Evolutionary conservation across 2,113 vertebrate species (phyloP).

Genomic region (Heterochromis multidens): DNA sequence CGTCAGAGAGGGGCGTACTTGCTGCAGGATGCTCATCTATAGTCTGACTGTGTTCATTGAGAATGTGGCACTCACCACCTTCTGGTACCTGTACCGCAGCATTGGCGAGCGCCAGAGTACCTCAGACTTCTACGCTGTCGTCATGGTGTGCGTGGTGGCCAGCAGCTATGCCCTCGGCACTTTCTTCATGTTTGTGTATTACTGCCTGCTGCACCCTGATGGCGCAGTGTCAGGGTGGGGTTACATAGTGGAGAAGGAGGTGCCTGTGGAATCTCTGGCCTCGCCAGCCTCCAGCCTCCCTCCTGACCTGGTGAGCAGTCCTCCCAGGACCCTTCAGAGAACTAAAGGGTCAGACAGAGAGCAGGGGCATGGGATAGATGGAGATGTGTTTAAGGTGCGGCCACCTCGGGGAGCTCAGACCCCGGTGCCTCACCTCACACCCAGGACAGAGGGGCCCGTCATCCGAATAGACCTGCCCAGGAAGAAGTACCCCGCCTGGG

Average conservation of each 20-base stretch:
- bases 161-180: constrained; percentile 95
- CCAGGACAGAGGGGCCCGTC: constrained; percentile 90
- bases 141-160: constrained; percentile 89
- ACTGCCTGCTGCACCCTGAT: constrained; percentile 94
- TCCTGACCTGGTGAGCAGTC: constrained; percentile 84
- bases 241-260: constrained; percentile 73
- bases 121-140: constrained; percentile 87
- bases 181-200: constrained; percentile 99
- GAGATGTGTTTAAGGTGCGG: constrained; percentile 90
- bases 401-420: constrained; percentile 76
- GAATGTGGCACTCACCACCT: constrained; percentile 87
- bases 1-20: constrained; percentile 92
- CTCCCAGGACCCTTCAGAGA: constrained; percentile 92
- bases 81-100: constrained; percentile 88
- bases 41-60: constrained; percentile 86
- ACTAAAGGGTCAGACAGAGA: constrained; percentile 91
- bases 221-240: constrained; percentile 85
- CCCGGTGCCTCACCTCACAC: constrained; percentile 69
- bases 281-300: constrained; percentile 67
- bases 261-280: constrained; percentile 60
- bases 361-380: constrained; percentile 78
- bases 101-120: constrained; percentile 30
- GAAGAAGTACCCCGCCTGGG: constrained; percentile 97
- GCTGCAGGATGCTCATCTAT: constrained; percentile 91
- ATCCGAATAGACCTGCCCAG: constrained; percentile 97